phyloP scores from a whole-genome alignment of 2,113 vertebrate species.

The Festucalex cinctus region DNA sequence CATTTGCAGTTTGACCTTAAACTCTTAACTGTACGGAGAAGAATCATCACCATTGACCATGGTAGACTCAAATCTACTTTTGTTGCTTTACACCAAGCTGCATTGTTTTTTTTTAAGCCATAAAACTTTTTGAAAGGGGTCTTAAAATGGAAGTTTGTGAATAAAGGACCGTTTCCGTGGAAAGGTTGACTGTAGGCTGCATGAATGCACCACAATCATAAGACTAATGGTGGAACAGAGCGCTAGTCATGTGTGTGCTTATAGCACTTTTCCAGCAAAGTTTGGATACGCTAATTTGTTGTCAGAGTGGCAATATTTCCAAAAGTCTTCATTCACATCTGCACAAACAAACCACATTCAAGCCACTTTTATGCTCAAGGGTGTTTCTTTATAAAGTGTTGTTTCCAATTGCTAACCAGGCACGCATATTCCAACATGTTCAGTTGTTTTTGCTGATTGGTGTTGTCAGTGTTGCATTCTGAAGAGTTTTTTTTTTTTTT shows the following conservation, averaged over 20 bases:
- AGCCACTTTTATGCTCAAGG: too few relatives aligned
- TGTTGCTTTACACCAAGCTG: not conserved
- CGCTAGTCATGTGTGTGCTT: not conserved
- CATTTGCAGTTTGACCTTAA: slow-evolving; percentile 24
- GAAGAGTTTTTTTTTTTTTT: too few relatives aligned
- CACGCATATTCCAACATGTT: too few relatives aligned
- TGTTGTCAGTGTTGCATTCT: too few relatives aligned
- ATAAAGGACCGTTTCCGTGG: not conserved
- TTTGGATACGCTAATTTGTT: too few relatives aligned
- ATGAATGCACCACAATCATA: not conserved
- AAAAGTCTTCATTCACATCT: too few relatives aligned
- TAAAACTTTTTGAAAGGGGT: not conserved
- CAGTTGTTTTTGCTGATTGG: too few relatives aligned
- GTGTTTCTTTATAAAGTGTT: too few relatives aligned
- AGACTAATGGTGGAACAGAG: not conserved
- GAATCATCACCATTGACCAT: not conserved
- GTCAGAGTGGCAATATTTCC: too few relatives aligned
- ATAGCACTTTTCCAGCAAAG: not conserved
- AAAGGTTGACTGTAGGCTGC: not conserved
- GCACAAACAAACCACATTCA: too few relatives aligned
- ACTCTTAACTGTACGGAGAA: not conserved
- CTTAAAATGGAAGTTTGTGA: not conserved
- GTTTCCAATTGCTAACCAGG: too few relatives aligned
- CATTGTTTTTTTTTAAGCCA: not conserved
- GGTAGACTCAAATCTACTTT: not conserved